Evolutionary conservation across 2,888 invertebrate species (phyloP).

Genomic region (Litoditis marina): DNA sequence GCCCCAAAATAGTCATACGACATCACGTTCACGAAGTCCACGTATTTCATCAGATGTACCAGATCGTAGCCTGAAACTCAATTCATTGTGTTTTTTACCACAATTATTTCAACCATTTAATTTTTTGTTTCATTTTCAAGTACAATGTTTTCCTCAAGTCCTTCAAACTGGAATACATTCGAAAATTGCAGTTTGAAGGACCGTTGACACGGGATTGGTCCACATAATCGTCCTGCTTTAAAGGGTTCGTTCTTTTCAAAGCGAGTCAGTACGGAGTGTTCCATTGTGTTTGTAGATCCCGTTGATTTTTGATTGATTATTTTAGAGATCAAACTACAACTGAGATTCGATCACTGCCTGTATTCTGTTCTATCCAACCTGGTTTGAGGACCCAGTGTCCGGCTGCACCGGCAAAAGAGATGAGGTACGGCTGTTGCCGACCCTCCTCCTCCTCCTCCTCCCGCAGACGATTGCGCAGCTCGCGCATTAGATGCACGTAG

Average conservation of each 20-base stretch:
- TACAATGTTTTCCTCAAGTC: too few relatives aligned
- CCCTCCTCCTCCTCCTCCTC: slow-evolving; percentile 30
- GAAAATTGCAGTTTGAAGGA: too few relatives aligned
- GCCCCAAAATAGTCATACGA: slow-evolving; percentile 61
- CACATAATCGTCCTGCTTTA: too few relatives aligned
- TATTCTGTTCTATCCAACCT: slow-evolving; percentile 6
- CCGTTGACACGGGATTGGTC: too few relatives aligned
- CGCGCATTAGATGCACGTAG: slow-evolving; percentile 56
- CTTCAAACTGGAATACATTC: not conserved
- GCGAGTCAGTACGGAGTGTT: too few relatives aligned
- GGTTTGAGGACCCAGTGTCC: slow-evolving; percentile 61
- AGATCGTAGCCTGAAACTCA: slow-evolving; percentile 55
- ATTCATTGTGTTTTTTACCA: not conserved
- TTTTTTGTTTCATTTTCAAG: not conserved
- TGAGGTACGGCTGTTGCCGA: slow-evolving; percentile 32
- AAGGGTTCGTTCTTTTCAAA: too few relatives aligned
- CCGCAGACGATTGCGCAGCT: slow-evolving; percentile 47
- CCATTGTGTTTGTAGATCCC: not conserved
- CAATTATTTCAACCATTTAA: too few relatives aligned
- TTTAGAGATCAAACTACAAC: not conserved
- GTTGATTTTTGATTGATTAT: not conserved
- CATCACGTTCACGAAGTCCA: slow-evolving; percentile 61
- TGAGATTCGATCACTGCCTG: too few relatives aligned
- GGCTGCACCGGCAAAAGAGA: slow-evolving; percentile 60
- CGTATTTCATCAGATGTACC: slow-evolving; percentile 48